A percentile compares a stretch with the other conserved stretches of the same genome.
Conservation (phyloP, 2,797 vertebrate genomes). For the Odontamblyopus rebecca region DNA sequence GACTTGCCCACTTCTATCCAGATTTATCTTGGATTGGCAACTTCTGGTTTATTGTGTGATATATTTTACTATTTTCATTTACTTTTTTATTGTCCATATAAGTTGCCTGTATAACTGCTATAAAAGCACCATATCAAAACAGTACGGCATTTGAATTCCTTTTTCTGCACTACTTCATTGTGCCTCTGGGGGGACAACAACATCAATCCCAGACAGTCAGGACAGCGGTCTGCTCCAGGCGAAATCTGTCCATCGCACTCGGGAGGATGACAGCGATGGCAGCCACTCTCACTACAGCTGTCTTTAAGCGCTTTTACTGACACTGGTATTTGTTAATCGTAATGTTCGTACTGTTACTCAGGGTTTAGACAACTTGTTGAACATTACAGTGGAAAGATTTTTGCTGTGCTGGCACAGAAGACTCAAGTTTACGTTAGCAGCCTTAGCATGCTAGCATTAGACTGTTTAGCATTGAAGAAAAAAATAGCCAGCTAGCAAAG, state of each 20-base stretch:
- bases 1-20: too few species aligned
- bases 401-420: slow-evolving; percentile 17
- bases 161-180: not conserved
- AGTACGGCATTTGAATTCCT: not conserved
- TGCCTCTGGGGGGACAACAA: slow-evolving; percentile 41
- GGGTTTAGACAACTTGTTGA: not conserved
- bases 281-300: slow-evolving; percentile 9
- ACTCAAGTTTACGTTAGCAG: slow-evolving; percentile 33
- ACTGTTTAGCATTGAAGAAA: slow-evolving; percentile 20
- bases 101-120: too few species aligned
- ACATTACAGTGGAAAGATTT: slow-evolving; percentile 17
- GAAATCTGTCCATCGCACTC: slow-evolving; percentile 31
- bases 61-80: too few species aligned
- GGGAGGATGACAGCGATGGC: slow-evolving; percentile 43
- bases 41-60: not conserved
- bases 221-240: slow-evolving; percentile 20
- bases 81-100: too few species aligned
- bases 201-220: not conserved
- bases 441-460: slow-evolving; percentile 45
- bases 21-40: not conserved
- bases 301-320: not conserved
- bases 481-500: slow-evolving; percentile 18
- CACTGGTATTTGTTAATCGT: not conserved
- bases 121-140: not conserved
- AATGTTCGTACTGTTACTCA: not conserved